A percentile compares a stretch with the other conserved stretches of the same genome.
Conservation (phyloP, 2,113 vertebrate species). For the Aptenodytes forsteri region DNA sequence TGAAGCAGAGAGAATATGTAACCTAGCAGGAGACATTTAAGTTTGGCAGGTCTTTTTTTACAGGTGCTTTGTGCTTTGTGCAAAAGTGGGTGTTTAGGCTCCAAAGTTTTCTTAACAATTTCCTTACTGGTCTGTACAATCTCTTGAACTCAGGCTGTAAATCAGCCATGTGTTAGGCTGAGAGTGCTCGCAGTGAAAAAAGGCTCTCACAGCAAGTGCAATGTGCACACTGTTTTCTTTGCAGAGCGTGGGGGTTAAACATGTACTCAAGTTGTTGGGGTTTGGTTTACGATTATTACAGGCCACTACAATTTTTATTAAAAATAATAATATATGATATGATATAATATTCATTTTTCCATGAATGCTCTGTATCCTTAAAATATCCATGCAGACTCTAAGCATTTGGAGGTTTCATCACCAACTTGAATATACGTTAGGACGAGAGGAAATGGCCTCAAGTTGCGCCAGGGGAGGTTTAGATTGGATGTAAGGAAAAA, state of each 20-base stretch:
- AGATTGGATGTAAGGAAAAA: no score
- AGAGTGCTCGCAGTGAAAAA: not conserved
- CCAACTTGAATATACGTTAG: not conserved
- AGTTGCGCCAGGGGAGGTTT: no score
- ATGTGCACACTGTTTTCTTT: not conserved
- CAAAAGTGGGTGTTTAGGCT: not conserved
- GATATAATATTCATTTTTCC: not conserved
- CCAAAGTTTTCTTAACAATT: not conserved
- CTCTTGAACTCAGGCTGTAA: not conserved
- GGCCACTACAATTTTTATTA: not conserved
- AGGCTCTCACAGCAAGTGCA: not conserved
- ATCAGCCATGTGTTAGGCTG: not conserved
- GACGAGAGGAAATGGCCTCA: no score
- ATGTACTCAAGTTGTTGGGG: not conserved
- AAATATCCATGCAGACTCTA: not conserved
- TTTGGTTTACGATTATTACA: not conserved
- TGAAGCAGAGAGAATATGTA: not conserved
- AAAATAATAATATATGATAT: not conserved
- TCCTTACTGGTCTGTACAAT: not conserved
- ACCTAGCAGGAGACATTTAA: not conserved
- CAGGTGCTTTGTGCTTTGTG: not conserved
- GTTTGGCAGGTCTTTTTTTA: not conserved
- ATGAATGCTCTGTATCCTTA: not conserved
- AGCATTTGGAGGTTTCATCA: not conserved
- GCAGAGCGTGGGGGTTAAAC: not conserved